Base-by-base conservation (phyloP, 2,888 invertebrate genomes). In the Leptopilina drosophilae region DNA sequence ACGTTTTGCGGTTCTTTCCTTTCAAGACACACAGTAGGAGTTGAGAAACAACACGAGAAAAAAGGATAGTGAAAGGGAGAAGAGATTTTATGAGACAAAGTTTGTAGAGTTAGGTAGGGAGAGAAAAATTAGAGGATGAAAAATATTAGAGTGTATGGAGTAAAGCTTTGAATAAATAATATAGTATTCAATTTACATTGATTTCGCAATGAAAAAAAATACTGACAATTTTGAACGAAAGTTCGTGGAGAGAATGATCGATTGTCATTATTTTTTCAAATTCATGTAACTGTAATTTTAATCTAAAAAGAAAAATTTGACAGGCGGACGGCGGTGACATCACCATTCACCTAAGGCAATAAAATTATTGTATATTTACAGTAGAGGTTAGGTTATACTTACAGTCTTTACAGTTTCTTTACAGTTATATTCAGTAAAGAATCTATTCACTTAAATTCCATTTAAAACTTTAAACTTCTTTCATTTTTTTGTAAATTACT, bases 61-160 rank as follows among this genome's bases (percentile, higher is more conserved):
- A 33, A 56, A 33, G 7, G 33, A 33, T 33, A 33, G 73, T 14
- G 53, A 8, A 53, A 73, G 33, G 5, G 56, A 73, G 69, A 69
- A 69, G 56, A 40, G 73, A 73, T 33, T 56, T 33, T 33, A 73
- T 33, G 56, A 26, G 73, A 73, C 56, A 67, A 49, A 49, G 67
- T 73, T 59, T 59, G n/a, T 15, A 6, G 15, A 59, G 8, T 7
- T 15, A 59, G 11, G 69, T 33, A 73, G 73, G 56, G 56, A 40
- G 56, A 56, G 56, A 73, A 73, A 20, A 73, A 73, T 73, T 26
- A n/a, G 33, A 33, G 40, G 73, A 73, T 56, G 49, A 9, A 67
- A 67, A 67, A 73, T 3, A 12, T 42, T 73, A 33, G 56, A 49
- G 64, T 64, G 62, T 7, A 62, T 42, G 62, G 62, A 62, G 9